Evolutionary conservation across 2,113 vertebrate genomes (phyloP).

Genomic region (Myotis davidii): DNA sequence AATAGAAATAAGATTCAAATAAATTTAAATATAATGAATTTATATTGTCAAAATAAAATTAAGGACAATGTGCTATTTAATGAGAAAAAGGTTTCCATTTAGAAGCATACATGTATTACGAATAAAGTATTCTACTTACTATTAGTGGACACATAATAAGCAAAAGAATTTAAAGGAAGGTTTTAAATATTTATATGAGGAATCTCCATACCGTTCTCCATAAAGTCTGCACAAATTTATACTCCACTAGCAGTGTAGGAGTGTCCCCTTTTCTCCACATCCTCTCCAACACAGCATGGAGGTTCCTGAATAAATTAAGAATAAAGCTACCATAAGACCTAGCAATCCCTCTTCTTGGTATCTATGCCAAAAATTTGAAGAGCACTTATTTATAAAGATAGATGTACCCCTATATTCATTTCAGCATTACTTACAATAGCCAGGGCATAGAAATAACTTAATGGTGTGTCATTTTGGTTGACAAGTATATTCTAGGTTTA

Average conservation of each 20-base stretch:
- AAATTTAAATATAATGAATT: neutral
- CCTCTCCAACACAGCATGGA: neutral
- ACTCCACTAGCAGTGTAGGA: no score
- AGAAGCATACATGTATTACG: neutral
- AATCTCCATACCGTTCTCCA: no score
- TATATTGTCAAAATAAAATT: neutral
- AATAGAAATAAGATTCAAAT: neutral
- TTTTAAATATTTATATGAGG: neutral
- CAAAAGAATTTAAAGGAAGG: neutral
- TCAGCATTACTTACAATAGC: neutral
- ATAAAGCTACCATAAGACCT: neutral
- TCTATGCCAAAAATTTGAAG: neutral
- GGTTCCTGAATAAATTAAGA: neutral
- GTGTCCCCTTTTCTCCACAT: neutral
- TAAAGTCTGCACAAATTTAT: no score
- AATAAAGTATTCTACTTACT: neutral
- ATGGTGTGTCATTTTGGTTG: slow-evolving; percentile 44
- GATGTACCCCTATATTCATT: neutral
- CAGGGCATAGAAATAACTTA: neutral
- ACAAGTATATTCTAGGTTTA: slow-evolving; percentile 43
- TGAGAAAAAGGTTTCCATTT: neutral
- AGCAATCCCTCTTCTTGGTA: neutral
- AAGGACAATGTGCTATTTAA: neutral
- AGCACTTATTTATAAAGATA: neutral
- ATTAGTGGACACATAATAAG: neutral